Conservation (phyloP, 2,888 invertebrate species). For the Papilio demoleus region DNA sequence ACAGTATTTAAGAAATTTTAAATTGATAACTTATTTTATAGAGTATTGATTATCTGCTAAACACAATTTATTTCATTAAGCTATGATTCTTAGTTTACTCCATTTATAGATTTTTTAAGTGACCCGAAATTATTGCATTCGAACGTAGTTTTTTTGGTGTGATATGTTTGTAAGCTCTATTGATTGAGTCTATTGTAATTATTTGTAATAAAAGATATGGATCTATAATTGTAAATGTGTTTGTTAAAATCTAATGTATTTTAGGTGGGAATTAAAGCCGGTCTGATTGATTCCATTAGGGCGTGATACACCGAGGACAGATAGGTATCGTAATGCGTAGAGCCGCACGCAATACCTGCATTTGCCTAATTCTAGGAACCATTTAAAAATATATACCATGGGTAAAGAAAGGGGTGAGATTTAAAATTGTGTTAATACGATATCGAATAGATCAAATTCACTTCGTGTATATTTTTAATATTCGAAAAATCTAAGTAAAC, state of each 20-base stretch:
- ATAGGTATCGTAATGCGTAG: constrained; percentile 57
- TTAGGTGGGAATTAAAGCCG: constrained; percentile 57
- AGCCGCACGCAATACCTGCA: constrained; percentile 63
- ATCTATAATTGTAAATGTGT: constrained; percentile 22
- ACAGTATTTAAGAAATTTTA: too few species aligned
- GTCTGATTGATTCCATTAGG: constrained; percentile 74
- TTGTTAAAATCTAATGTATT: constrained; percentile 53
- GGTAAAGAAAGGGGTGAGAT: constrained; percentile 42
- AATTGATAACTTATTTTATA: too few species aligned
- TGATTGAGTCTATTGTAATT: not conserved
- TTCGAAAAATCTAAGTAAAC: too few species aligned
- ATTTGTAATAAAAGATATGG: constrained; percentile 13
- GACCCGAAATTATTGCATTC: too few species aligned
- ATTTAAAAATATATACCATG: constrained; percentile 52
- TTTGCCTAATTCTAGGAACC: constrained; percentile 56
- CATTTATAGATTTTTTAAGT: too few species aligned
- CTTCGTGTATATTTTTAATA: constrained; percentile 47
- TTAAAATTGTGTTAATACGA: constrained; percentile 16
- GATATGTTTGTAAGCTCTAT: not conserved
- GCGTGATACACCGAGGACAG: constrained; percentile 57
- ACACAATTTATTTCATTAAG: too few species aligned
- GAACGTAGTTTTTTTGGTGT: too few species aligned
- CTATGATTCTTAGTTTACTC: too few species aligned
- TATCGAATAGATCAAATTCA: not conserved
- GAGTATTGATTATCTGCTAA: too few species aligned